Conservation (phyloP, 2,113 vertebrate genomes). For the Noturus placidus region DNA sequence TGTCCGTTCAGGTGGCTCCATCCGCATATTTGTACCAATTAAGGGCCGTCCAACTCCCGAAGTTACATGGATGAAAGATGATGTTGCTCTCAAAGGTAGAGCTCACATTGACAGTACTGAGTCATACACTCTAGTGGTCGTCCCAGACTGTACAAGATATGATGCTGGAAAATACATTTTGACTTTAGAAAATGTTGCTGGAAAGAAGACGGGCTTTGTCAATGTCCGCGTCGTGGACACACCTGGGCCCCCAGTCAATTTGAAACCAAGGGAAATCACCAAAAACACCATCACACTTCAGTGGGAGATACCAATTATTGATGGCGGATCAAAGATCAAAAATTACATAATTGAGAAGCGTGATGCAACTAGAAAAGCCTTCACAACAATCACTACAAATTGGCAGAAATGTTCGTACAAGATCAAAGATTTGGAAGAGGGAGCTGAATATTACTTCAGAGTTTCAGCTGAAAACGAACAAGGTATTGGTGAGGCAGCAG, state of each 20-base stretch:
- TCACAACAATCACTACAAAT: constrained; percentile 85
- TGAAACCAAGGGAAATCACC: constrained; percentile 90
- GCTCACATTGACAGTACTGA: constrained; percentile 94
- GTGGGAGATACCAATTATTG: constrained; percentile 97
- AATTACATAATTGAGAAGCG: constrained; percentile 97
- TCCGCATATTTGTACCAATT: constrained; percentile 93
- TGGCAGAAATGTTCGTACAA: constrained; percentile 96
- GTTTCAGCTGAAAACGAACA: constrained; percentile 95
- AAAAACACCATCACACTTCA: constrained; percentile 91
- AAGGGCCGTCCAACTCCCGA: constrained; percentile 92
- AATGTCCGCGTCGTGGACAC: constrained; percentile 95
- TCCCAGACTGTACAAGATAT: constrained; percentile 93
- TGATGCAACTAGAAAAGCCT: constrained; percentile 92
- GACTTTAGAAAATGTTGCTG: constrained; percentile 92
- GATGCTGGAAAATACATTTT: constrained; percentile 95
- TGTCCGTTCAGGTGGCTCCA: constrained; percentile 88
- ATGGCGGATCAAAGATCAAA: constrained; percentile 92
- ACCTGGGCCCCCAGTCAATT: constrained; percentile 91
- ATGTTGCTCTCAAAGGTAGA: constrained; percentile 82
- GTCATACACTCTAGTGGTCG: constrained; percentile 90
- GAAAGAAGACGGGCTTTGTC: constrained; percentile 95
- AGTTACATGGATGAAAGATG: constrained; percentile 94
- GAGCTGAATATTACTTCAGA: constrained; percentile 94
- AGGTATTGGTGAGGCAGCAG: constrained; percentile 90
- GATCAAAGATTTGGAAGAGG: constrained; percentile 84